These are phyloP conservation scores for Ammodytes dubius DNA, from an alignment of 2,113 vertebrate species.

Conservation along the genomic window DNA sequence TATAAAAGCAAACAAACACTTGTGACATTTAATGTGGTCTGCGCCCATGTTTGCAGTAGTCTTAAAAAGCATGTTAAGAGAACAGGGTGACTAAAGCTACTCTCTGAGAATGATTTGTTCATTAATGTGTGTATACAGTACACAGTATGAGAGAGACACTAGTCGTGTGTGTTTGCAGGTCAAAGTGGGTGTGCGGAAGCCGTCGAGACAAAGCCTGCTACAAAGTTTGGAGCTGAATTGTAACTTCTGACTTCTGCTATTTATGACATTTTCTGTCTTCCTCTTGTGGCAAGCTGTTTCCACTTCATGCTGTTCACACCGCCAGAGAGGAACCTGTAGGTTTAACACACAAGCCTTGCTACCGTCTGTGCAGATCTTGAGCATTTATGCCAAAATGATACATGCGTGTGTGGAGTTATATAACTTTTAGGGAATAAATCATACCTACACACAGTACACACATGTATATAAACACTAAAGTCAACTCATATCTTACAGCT, in stretches of 20 bases:
- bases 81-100: slow-evolving; percentile 22
- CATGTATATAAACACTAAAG: slow-evolving; percentile 7
- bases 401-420: background rate
- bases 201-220: slow-evolving; percentile 20
- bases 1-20: background rate
- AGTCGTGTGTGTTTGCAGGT: slow-evolving; percentile 13
- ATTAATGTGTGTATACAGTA: slow-evolving; percentile 38
- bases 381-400: background rate
- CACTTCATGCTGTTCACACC: slow-evolving; percentile 24
- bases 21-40: background rate
- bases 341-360: slow-evolving; percentile 2
- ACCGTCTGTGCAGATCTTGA: background rate
- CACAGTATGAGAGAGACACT: background rate
- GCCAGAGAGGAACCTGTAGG: slow-evolving; percentile 37
- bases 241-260: slow-evolving; percentile 70
- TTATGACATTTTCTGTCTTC: slow-evolving; percentile 73
- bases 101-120: slow-evolving; percentile 42
- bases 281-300: slow-evolving; percentile 56
- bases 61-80: slow-evolving; percentile 21
- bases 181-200: slow-evolving; percentile 18
- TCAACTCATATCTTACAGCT: background rate
- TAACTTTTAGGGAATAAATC: background rate
- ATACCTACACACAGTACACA: background rate
- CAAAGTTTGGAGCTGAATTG: slow-evolving; percentile 30
- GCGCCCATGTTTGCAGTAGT: background rate